A percentile compares a stretch with the other conserved stretches of the same genome.
Evolutionary conservation across 2,113 vertebrate genomes (phyloP).

Genomic region (Prietella phreatophila): DNA sequence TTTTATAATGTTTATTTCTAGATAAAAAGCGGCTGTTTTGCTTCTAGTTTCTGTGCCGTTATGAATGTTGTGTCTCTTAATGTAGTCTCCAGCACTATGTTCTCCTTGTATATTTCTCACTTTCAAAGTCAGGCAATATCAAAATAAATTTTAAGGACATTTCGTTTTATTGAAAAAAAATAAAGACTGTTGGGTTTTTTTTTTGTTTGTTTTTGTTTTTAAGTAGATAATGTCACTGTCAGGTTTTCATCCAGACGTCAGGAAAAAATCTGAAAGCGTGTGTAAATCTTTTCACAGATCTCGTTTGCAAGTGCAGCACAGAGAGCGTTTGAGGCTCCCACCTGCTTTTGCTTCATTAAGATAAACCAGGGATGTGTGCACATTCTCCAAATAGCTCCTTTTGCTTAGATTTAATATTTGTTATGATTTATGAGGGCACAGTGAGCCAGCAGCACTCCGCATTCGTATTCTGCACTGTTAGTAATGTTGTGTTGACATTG

Average conservation of each 20-base stretch:
- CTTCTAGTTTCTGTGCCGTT: not conserved
- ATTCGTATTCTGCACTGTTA: constrained; percentile 25
- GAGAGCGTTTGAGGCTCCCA: constrained; percentile 25
- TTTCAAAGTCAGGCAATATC: not conserved
- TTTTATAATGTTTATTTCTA: not conserved
- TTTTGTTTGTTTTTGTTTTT: not conserved
- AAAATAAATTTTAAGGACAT: not conserved
- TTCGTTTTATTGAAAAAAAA: not conserved
- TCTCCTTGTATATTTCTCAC: not conserved
- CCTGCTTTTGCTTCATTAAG: constrained; percentile 24
- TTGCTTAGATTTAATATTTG: constrained; percentile 26
- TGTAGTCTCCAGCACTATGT: not conserved
- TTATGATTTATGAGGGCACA: constrained; percentile 28
- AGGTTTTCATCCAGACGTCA: not conserved
- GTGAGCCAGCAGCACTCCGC: constrained; percentile 9
- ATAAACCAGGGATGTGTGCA: constrained; percentile 19
- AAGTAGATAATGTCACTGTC: not conserved
- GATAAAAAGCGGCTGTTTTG: not conserved
- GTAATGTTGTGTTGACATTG: not conserved
- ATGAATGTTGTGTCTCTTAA: not conserved
- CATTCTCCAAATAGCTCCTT: constrained; percentile 20
- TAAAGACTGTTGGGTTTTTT: not conserved
- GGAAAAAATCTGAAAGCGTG: not conserved
- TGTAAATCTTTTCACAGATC: constrained; percentile 21
- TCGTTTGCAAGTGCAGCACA: constrained; percentile 13